Base-by-base conservation (phyloP, 2,113 vertebrate species). In the Steatornis caripensis region DNA sequence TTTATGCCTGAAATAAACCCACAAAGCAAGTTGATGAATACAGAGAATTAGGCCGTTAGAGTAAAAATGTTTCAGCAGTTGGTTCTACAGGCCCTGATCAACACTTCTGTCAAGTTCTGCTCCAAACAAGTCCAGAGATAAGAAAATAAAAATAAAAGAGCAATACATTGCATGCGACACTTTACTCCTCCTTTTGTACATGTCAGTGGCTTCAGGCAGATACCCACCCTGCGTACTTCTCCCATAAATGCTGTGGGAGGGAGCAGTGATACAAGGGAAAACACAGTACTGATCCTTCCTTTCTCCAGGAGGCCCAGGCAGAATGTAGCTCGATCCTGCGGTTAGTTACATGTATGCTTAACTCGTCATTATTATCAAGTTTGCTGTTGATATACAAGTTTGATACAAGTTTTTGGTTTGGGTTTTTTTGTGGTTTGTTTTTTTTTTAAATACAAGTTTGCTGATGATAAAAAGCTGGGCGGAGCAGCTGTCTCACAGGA, bases 301-400 rank as follows among this genome's bases (percentile, higher is more conserved):
- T 24, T 34, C n/a, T 53, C 57, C 64, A 77, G 57, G 32, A 60
- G 45, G 19, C 58, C 32, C 45, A 61, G 46, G 64, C 70, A 87
- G 11, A 65, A 48, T 8, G 7, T 43, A 27, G 43, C 51, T 34
- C n/a, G n/a, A n/a, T 13, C 64, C 92, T 66, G 70, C 39, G 43
- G n/a, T 55, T 58, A 46, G 26, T 11, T 34, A 21, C 36, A 45
- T 1, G 3, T 13, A 22, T 1, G 0, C 43, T 76, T 34, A 70
- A 51, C 58, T 29, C 37, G 20, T 27, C n/a, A 7, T 77, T 60
- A 48, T 36, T 57, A n/a, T n/a, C n/a, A n/a, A n/a, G n/a, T n/a
- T n/a, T n/a, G n/a, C n/a, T n/a, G n/a, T n/a, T n/a, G n/a, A n/a
- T n/a, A n/a, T n/a, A n/a, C n/a, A n/a, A n/a, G n/a, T n/a, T n/a